Evolutionary conservation across 2,797 vertebrate genomes (phyloP).

Genomic region (Loris lydekkerianus): DNA sequence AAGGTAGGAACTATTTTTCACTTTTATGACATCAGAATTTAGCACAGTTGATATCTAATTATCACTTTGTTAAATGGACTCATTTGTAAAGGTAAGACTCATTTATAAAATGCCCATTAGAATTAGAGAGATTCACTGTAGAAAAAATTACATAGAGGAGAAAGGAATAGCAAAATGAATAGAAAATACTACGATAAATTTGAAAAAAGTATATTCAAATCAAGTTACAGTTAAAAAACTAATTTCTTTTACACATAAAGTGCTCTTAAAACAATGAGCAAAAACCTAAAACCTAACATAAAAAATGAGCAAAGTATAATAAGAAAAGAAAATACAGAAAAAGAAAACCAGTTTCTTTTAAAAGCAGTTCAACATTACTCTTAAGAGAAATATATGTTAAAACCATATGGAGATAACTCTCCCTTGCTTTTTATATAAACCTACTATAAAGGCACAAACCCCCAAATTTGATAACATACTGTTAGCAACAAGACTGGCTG

Average conservation of each 20-base stretch:
- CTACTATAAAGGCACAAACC: neutral
- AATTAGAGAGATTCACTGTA: neutral
- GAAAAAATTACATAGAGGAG: neutral
- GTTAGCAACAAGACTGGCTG: neutral
- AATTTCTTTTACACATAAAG: neutral
- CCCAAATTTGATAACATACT: neutral
- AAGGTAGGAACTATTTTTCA: neutral
- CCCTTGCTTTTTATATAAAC: neutral
- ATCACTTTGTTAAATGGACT: neutral
- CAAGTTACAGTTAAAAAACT: slow-evolving; percentile 2
- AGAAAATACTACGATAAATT: neutral
- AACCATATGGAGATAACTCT: neutral
- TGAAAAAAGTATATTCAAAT: slow-evolving; percentile 1
- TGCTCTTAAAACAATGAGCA: neutral
- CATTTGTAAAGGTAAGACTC: neutral
- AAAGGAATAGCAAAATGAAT: neutral
- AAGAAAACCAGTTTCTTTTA: neutral
- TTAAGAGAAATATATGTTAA: neutral
- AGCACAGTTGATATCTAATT: neutral
- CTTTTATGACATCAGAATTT: neutral
- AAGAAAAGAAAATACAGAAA: neutral
- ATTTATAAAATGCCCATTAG: neutral
- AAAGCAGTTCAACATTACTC: neutral
- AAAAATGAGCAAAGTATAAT: neutral
- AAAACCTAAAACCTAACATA: neutral